Evolutionary conservation across 2,113 vertebrate species (phyloP).

Genomic region (Perccottus glenii): DNA sequence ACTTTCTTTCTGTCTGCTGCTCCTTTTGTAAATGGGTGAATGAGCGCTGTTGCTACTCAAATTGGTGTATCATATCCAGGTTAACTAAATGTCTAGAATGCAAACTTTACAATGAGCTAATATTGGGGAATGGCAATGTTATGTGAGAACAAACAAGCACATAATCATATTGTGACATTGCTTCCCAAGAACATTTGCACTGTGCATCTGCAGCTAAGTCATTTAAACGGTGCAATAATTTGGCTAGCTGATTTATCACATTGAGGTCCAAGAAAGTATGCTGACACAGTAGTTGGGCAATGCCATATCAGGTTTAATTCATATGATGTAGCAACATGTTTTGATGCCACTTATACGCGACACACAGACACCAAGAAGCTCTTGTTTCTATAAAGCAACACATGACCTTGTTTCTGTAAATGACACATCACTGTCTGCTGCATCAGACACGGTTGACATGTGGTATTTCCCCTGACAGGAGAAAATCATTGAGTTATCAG

Average conservation of each 20-base stretch:
- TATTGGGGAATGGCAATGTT: slow-evolving; percentile 2
- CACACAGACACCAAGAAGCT: no score
- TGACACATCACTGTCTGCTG: slow-evolving; percentile 9
- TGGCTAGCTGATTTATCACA: no score
- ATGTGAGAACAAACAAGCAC: slow-evolving; percentile 13
- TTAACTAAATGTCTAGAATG: not conserved
- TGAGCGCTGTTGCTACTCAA: not conserved
- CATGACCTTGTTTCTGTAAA: slow-evolving; percentile 28
- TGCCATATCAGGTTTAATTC: no score
- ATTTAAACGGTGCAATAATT: no score
- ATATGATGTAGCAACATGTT: no score
- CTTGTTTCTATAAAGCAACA: not conserved
- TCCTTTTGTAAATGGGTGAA: not conserved
- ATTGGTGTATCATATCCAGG: not conserved
- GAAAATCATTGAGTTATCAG: slow-evolving; percentile 7
- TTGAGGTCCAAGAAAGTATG: no score
- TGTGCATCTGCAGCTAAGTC: no score
- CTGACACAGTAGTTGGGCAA: no score
- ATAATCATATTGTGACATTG: not conserved
- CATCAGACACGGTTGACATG: slow-evolving; percentile 13
- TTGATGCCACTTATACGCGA: no score
- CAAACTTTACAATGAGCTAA: not conserved
- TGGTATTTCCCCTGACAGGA: slow-evolving; percentile 14
- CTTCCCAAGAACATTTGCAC: no score
- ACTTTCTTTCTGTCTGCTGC: not conserved